A percentile compares a stretch with the other conserved stretches of the same genome.
These are phyloP conservation scores for Acanthornis magna DNA, from an alignment of 2,797 vertebrate genomes.

Conservation along the genomic window DNA sequence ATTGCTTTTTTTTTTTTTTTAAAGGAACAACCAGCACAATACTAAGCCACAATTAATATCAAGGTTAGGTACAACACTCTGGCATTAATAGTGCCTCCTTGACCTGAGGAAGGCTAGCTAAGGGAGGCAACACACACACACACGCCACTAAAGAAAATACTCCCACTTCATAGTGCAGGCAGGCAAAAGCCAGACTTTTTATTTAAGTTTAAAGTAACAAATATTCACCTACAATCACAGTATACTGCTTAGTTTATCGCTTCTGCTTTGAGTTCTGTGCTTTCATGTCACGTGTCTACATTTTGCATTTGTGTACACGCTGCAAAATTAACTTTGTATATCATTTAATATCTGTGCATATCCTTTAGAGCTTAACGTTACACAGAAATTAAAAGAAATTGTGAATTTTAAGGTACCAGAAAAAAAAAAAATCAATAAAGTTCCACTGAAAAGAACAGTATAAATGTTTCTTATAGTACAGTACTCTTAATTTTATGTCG, in stretches of 20 bases:
- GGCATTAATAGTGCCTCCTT: neutral
- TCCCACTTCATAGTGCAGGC: constrained; percentile 14
- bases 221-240: constrained; percentile 36
- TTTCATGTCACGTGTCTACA: constrained; percentile 28
- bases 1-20: neutral
- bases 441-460: constrained; percentile 2
- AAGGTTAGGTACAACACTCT: neutral
- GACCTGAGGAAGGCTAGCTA: neutral
- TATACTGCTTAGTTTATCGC: constrained; percentile 20
- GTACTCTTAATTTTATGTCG: neutral
- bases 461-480: constrained; percentile 29
- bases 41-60: neutral
- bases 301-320: neutral
- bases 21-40: neutral
- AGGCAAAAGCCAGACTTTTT: constrained; percentile 59
- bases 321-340: constrained; percentile 20
- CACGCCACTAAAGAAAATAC: neutral
- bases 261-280: constrained; percentile 45
- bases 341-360: constrained; percentile 2
- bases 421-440: neutral
- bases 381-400: neutral
- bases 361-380: neutral
- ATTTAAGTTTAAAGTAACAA: constrained; percentile 53
- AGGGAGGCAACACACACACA: neutral
- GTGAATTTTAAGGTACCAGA: neutral